These are phyloP conservation scores for Bubo bubo DNA, from an alignment of 2,113 vertebrate genomes.

Conservation along the genomic window DNA sequence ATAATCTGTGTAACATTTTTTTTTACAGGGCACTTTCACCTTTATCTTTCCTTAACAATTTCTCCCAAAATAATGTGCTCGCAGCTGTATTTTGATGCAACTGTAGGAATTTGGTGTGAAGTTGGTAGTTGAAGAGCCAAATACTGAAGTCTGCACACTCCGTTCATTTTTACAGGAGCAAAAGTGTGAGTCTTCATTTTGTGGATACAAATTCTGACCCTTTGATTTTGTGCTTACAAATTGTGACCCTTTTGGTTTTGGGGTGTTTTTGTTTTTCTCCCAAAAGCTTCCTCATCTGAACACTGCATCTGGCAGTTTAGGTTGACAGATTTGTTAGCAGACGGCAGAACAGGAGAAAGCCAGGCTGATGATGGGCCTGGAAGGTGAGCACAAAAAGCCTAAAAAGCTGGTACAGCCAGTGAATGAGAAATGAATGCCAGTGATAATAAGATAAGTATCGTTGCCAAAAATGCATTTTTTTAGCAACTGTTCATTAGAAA, in stretches of 20 bases:
- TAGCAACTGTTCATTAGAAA: not conserved
- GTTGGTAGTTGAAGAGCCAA: not conserved
- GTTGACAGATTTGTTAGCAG: not conserved
- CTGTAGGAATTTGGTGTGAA: not conserved
- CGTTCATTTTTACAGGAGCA: not conserved
- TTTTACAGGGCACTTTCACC: not conserved
- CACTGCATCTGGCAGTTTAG: not conserved
- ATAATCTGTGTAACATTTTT: not conserved
- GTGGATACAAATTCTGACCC: not conserved
- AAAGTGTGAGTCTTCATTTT: not conserved
- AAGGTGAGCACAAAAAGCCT: not conserved
- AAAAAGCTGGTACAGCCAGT: not conserved
- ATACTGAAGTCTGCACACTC: not conserved
- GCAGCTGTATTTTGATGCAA: not conserved
- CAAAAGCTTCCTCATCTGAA: not conserved
- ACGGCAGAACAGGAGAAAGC: not conserved
- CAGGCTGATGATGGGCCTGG: not conserved
- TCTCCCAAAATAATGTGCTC: not conserved
- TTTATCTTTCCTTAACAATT: not conserved
- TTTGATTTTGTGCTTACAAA: not conserved
- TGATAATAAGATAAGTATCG: not conserved
- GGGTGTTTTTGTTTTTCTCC: too few species aligned
- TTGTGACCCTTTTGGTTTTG: not conserved
- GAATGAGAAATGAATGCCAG: not conserved
- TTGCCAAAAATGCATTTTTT: not conserved